These are phyloP conservation scores for Peromyscus melanophrys DNA, from an alignment of 2,797 vertebrate species.

Conservation along the genomic window DNA sequence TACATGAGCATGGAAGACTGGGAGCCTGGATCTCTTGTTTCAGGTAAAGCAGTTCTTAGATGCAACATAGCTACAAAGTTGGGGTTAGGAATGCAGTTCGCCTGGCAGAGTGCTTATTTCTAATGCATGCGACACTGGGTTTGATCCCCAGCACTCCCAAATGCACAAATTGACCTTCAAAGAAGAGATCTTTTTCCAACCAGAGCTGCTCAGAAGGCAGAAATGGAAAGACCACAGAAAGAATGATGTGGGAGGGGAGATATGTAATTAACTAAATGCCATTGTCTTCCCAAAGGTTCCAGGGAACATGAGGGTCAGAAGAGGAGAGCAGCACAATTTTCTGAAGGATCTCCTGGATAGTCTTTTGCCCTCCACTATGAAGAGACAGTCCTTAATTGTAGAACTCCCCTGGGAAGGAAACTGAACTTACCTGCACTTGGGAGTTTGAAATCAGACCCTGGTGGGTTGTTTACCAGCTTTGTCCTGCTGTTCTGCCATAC, in stretches of 20 bases:
- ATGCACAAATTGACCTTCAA: neutral
- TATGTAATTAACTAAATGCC: neutral
- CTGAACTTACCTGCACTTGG: neutral
- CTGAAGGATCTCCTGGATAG: neutral
- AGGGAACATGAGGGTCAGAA: neutral
- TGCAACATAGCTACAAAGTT: neutral
- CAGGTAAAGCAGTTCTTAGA: neutral
- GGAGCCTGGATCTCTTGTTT: neutral
- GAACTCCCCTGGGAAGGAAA: too few species aligned
- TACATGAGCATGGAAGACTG: neutral
- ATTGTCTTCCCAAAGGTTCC: neutral
- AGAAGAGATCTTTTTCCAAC: neutral
- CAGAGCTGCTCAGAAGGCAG: neutral
- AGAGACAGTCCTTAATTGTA: neutral
- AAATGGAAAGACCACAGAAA: neutral
- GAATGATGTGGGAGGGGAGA: neutral
- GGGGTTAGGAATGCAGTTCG: neutral
- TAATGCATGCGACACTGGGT: neutral
- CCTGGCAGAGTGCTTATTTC: neutral
- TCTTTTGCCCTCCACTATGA: neutral
- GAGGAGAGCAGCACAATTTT: neutral
- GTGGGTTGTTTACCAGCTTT: neutral
- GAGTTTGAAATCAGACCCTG: neutral
- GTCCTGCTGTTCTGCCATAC: rapidly evolving
- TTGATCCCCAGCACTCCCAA: neutral